A percentile compares a stretch with the other conserved stretches of the same genome.
These are phyloP conservation scores for Oncorhynchus gorbuscha DNA, from an alignment of 2,113 vertebrate species.

Conservation along the genomic window DNA sequence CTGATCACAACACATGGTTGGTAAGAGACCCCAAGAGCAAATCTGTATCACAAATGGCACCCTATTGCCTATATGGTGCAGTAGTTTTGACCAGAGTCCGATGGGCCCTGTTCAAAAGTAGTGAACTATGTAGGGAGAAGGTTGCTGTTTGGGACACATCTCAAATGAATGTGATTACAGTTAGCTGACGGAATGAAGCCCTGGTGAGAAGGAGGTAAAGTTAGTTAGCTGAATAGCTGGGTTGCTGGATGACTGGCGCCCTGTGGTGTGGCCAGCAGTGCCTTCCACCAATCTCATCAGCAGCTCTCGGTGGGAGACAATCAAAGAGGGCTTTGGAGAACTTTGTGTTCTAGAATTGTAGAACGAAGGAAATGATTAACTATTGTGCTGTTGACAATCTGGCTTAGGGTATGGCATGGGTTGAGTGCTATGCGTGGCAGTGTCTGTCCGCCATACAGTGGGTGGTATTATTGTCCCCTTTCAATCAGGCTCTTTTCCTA, in stretches of 20 bases:
- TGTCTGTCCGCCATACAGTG: background rate
- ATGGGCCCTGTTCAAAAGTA: too few species aligned
- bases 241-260: background rate
- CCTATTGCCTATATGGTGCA: too few species aligned
- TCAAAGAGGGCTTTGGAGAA: constrained; percentile 31
- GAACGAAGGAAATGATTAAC: constrained; percentile 31
- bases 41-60: too few species aligned
- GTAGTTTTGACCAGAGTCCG: too few species aligned
- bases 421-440: background rate
- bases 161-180: constrained; percentile 22
- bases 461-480: background rate
- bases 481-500: background rate
- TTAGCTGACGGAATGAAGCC: constrained; percentile 17
- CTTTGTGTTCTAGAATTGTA: constrained; percentile 15
- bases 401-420: constrained; percentile 1
- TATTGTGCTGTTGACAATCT: constrained; percentile 31
- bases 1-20: constrained; percentile 43
- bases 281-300: constrained; percentile 26
- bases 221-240: constrained; percentile 25
- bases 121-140: too few species aligned
- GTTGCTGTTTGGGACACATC: too few species aligned
- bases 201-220: constrained; percentile 21
- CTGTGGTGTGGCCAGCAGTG: background rate
- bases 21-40: constrained; percentile 26
- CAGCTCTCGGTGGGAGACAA: constrained; percentile 20